These are phyloP conservation scores for Tamias sibiricus DNA, from an alignment of 2,113 vertebrate species.

Conservation along the genomic window DNA sequence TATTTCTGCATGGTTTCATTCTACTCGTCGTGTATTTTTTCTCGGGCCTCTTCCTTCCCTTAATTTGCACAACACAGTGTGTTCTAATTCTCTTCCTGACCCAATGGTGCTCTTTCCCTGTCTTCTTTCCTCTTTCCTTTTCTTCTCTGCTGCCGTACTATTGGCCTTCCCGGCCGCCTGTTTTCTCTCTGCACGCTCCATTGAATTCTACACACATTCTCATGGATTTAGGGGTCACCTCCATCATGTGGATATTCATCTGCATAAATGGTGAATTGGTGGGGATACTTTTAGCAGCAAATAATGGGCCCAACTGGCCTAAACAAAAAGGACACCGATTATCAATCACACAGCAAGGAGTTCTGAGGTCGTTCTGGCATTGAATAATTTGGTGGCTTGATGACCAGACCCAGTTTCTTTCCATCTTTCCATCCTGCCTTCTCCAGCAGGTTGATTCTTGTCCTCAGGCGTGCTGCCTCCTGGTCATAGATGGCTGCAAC, in stretches of 20 bases:
- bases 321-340: not conserved
- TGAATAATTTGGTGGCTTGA: not conserved
- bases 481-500: not conserved
- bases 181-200: not conserved
- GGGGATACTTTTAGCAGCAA: not conserved
- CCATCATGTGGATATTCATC: not conserved
- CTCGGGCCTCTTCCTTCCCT: not conserved
- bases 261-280: not conserved
- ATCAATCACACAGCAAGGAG: not conserved
- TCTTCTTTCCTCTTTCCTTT: not conserved
- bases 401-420: not conserved
- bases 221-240: not conserved
- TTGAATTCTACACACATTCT: not conserved
- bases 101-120: not conserved
- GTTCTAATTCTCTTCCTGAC: not conserved
- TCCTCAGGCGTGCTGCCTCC: not conserved
- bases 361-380: not conserved
- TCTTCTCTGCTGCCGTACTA: not conserved
- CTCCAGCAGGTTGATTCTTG: not conserved
- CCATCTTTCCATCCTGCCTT: not conserved
- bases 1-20: not conserved
- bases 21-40: fast-evolving
- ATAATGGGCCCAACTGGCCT: not conserved
- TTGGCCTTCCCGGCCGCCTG: too few species aligned
- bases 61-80: fast-evolving